phyloP scores from a whole-genome alignment of 2,888 invertebrate genomes.

The Drosophila barbarae region DNA sequence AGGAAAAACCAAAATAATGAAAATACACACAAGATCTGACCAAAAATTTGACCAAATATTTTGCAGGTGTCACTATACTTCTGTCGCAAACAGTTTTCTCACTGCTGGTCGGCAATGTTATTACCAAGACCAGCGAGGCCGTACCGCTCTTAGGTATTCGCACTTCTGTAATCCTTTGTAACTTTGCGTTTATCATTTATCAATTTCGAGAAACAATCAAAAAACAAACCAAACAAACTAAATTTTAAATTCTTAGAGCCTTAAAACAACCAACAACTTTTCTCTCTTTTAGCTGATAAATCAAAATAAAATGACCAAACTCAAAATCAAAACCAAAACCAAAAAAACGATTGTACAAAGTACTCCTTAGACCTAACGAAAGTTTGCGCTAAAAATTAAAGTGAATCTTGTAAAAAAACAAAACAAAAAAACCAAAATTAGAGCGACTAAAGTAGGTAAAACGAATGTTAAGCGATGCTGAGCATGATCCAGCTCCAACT shows the following conservation, averaged over 20 bases:
- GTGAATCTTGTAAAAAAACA: slow-evolving; percentile 60
- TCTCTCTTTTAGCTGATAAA: slow-evolving; percentile 68
- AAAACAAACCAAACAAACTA: slow-evolving; percentile 32
- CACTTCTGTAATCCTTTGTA: slow-evolving; percentile 33
- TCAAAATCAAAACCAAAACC: slow-evolving; percentile 43
- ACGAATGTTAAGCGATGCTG: slow-evolving; percentile 46
- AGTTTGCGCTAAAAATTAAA: slow-evolving; percentile 42
- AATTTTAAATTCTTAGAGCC: slow-evolving; percentile 50
- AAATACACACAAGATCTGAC: slow-evolving; percentile 33
- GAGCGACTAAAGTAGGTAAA: slow-evolving; percentile 65
- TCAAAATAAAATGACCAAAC: slow-evolving; percentile 36
- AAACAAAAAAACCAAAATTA: slow-evolving; percentile 52
- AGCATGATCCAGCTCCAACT: slow-evolving; percentile 58
- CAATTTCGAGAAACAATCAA: slow-evolving; percentile 31
- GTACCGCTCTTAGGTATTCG: slow-evolving; percentile 96
- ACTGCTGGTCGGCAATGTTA: slow-evolving; percentile 99
- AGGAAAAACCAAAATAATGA: neutral
- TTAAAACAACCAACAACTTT: slow-evolving; percentile 49
- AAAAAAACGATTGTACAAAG: slow-evolving; percentile 51
- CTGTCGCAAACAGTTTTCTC: slow-evolving; percentile 99
- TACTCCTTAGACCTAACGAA: slow-evolving; percentile 44
- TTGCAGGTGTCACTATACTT: slow-evolving; percentile 99
- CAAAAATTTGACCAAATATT: slow-evolving; percentile 78
- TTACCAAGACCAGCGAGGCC: slow-evolving; percentile 99
- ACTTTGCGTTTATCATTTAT: slow-evolving; percentile 49